Evolutionary conservation across 1,140 invertebrate genomes (phyloP), one percentile per base, ranked within the genome.

Genomic region (Campoletis sonorensis): DNA sequence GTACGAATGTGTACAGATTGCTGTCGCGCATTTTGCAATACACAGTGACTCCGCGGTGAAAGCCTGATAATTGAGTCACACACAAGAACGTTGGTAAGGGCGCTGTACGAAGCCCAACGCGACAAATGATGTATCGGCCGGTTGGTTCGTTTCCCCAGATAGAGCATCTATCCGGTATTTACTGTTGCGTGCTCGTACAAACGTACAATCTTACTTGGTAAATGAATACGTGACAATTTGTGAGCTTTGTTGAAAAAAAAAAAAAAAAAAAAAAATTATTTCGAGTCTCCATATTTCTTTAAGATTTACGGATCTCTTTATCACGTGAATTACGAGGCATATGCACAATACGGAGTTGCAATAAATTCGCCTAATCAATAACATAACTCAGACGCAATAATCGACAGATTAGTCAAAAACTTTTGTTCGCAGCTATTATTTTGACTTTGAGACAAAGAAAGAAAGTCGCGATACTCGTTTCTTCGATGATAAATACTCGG

Each of bases 31-130:
- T n/a, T 76, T 51, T 72, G 33, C 51, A 58, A 37, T n/a, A n/a
- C 49, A 33, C 54, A 78, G 30, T 26, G 67, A 54, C 18, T 5
- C 16, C 67, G 21, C 26, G 68, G 70, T 49, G 40, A 58, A 18
- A 54, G 49, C 30, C 64, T 76, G 84, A 88, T 89, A 88, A 89
- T 89, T 88, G 87, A 89, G 88, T 89, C 85, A 82, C 87, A 80
- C 75, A 79, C 81, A 84, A 54, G 72, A 67, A 68, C 26, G 64
- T n/a, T 76, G 26, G 51, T 16, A 61, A 78, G 76, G 33, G 27
- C 15, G 75, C 58, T 54, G 23, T n/a, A 58, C 51, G 61, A 64
- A 37, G n/a, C 27, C 23, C 58, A 37, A 84, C 80, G 70, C 81
- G 83, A 88, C 86, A 87, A 88, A 87, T 87, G 85, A 88, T 86